Conservation (phyloP, 2,113 vertebrate genomes). For the Choloepus hoffmanni region DNA sequence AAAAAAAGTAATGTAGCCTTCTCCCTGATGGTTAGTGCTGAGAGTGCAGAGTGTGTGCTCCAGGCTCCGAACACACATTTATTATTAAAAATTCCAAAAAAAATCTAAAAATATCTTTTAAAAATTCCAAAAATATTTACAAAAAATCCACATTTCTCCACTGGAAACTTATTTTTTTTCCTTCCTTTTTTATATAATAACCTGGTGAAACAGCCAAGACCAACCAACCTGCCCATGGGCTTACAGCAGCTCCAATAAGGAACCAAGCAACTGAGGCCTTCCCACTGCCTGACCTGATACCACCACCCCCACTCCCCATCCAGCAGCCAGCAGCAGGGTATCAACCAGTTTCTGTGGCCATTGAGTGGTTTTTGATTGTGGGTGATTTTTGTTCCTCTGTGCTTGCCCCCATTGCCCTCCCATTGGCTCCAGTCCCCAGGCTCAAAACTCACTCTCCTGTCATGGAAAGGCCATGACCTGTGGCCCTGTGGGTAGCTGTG, state of each 20-base stretch:
- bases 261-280: background rate
- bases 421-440: no score
- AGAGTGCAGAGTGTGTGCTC: background rate
- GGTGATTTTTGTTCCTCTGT: background rate
- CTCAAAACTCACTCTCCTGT: background rate
- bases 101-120: background rate
- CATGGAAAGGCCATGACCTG: constrained; percentile 79
- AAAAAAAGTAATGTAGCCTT: background rate
- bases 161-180: background rate
- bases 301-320: background rate
- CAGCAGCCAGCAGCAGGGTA: background rate
- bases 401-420: background rate
- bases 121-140: background rate
- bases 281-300: background rate
- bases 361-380: background rate
- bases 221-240: background rate
- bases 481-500: constrained; percentile 74
- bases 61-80: background rate
- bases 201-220: constrained; percentile 5
- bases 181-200: constrained; percentile 10
- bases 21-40: background rate
- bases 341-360: background rate
- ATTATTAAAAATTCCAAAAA: constrained; percentile 5
- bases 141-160: constrained; percentile 7
- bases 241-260: background rate